Base-by-base conservation (phyloP, 2,797 vertebrate genomes). In the Notolepis coatsorum region DNA sequence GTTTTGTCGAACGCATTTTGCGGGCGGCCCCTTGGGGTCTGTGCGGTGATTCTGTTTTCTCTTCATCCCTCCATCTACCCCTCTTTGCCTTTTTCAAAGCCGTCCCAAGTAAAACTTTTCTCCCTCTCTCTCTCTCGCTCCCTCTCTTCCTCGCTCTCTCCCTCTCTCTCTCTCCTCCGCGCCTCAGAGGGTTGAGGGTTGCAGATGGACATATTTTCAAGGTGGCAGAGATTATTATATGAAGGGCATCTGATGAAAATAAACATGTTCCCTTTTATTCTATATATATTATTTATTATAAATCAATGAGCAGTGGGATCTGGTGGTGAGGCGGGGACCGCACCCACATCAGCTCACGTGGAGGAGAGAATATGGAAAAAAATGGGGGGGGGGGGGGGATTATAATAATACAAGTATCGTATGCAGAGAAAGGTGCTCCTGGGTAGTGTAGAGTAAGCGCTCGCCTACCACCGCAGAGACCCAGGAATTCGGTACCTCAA, bases 171-270 rank as follows among this genome's bases (percentile, higher is more conserved):
- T n/a, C n/a, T n/a, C n/a, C n/a, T n/a, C n/a, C n/a, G n/a, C n/a
- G n/a, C n/a, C n/a, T n/a, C n/a, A n/a, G n/a, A n/a, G n/a, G n/a
- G 20, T 43, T 61, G 51, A 28, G 28, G 45, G 55, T 63, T 58
- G 61, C 65, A 62, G 70, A 68, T 79, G 52, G 51, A 75, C 43
- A 54, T 50, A 77, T 80, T 81, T 70, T 82, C 80, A 83, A 81
- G 82, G 71, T 84, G 77, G 81, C 47, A 28, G 52, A 50, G 65
- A 64, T 84, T 73, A 80, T 69, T 70, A 67, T 63, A 43, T 65
- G 67, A 77, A 59, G 55, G 58, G 56, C 47, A 13, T 31, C 41
- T 28, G 13, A 49, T 56, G 46, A 42, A 64, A 73, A 63, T 49
- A 63, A 66, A 64, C 35, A 71, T 53, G 41, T 72, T 68, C 49